These are phyloP conservation scores for Anoplolepis gracilipes DNA, from an alignment of 1,140 invertebrate genomes.

Conservation along the genomic window DNA sequence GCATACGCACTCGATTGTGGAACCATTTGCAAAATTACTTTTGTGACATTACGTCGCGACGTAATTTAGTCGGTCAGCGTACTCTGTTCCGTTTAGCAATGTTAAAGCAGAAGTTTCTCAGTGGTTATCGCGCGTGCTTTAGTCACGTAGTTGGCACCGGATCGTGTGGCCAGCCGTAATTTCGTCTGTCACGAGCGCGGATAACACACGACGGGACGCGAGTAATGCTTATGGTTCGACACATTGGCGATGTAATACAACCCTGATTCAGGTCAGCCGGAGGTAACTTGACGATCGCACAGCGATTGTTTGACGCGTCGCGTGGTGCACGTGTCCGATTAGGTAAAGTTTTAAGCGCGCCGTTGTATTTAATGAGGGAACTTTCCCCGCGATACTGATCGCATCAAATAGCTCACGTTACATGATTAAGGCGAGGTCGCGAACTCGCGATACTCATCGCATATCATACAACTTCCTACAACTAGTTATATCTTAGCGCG, in stretches of 20 bases:
- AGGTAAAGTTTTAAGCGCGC: constrained; percentile 50
- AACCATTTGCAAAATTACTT: constrained; percentile 55
- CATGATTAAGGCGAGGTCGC: constrained; percentile 40
- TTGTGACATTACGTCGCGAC: constrained; percentile 35
- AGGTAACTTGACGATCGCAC: constrained; percentile 15
- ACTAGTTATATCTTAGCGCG: constrained; percentile 49
- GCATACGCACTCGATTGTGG: constrained; percentile 26
- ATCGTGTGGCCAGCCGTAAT: constrained; percentile 54
- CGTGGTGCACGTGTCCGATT: constrained; percentile 39
- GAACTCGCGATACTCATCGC: constrained; percentile 29
- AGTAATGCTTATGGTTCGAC: constrained; percentile 55
- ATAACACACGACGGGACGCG: constrained; percentile 42
- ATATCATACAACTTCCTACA: constrained; percentile 24
- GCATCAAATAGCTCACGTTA: constrained; percentile 47
- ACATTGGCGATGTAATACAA: constrained; percentile 54
- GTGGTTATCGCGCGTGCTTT: constrained; percentile 45
- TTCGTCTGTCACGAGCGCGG: constrained; percentile 58
- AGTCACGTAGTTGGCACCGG: constrained; percentile 59
- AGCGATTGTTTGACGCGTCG: constrained; percentile 29
- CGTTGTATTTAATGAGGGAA: constrained; percentile 54
- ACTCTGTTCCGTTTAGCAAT: constrained; percentile 24
- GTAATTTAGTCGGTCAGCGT: constrained; percentile 46
- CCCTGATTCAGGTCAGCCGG: constrained; percentile 36
- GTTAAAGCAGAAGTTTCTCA: constrained; percentile 60
- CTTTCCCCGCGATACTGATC: constrained; percentile 49